phyloP scores from a whole-genome alignment of 1,140 invertebrate species.

The Neodiprion pinetum region DNA sequence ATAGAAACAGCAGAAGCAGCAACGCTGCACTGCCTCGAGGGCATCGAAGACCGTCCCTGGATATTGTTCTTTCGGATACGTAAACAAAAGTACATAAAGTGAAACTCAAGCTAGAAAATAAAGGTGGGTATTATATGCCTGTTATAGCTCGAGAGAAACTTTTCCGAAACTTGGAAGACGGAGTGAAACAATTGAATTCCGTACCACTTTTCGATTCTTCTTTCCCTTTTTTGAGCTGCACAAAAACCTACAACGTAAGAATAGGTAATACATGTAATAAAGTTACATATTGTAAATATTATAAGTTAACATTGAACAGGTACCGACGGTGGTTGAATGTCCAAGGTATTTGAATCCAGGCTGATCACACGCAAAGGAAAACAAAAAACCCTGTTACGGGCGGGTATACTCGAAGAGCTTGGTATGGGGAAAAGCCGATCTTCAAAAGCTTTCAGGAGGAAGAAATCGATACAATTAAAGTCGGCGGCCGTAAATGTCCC shows the following conservation, averaged over 20 bases:
- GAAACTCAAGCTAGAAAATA: background rate
- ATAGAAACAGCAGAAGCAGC: too few relatives aligned
- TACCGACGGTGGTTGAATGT: constrained; percentile 23
- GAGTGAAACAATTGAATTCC: background rate
- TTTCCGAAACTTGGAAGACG: background rate
- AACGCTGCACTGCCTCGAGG: background rate
- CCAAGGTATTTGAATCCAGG: background rate
- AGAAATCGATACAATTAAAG: constrained; percentile 13
- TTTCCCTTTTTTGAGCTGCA: background rate
- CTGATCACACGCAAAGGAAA: background rate
- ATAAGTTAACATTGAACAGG: constrained; percentile 53
- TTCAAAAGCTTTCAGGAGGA: constrained; percentile 11
- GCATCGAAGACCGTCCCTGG: background rate
- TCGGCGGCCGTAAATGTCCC: background rate
- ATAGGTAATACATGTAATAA: too few relatives aligned
- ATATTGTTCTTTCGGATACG: background rate
- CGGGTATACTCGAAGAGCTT: background rate
- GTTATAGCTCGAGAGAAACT: background rate
- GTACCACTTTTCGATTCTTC: background rate
- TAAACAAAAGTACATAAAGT: background rate
- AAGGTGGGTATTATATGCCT: background rate
- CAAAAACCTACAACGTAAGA: too few relatives aligned
- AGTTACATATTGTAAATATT: constrained; percentile 49
- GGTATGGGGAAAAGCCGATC: background rate
- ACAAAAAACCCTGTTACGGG: background rate